Evolutionary conservation across 2,888 invertebrate genomes (phyloP).

Genomic region (Adelphocoris suturalis): DNA sequence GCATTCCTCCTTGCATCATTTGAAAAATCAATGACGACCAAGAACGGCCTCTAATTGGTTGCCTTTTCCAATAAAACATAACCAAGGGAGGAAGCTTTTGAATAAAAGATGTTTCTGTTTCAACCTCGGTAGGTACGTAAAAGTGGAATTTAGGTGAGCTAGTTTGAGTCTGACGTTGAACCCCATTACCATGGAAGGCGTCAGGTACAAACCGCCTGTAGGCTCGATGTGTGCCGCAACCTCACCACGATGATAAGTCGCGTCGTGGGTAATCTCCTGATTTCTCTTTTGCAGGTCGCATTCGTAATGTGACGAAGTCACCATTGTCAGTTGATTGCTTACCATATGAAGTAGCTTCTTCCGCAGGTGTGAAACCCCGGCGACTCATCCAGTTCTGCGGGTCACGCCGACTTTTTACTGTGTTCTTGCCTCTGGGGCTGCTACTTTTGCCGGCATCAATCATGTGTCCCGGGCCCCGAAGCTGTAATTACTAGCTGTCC

Average conservation of each 20-base stretch:
- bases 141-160: constrained; percentile 62
- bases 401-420: neutral
- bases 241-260: neutral
- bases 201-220: neutral
- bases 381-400: constrained; percentile 4
- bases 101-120: constrained; percentile 61
- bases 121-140: constrained; percentile 33
- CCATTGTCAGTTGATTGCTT: neutral
- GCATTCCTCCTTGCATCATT: constrained; percentile 10
- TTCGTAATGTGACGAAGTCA: constrained; percentile 40
- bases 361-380: neutral
- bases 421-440: neutral
- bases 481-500: constrained; percentile 28
- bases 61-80: constrained; percentile 44
- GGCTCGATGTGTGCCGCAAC: constrained; percentile 40
- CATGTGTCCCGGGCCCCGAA: neutral
- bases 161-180: constrained; percentile 42
- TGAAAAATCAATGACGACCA: constrained; percentile 9
- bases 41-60: constrained; percentile 39
- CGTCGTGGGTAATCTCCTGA: neutral
- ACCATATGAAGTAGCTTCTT: neutral
- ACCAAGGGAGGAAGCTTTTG: constrained; percentile 18
- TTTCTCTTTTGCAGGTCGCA: constrained; percentile 57
- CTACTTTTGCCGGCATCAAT: neutral
- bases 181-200: constrained; percentile 51